A percentile compares a stretch with the other conserved stretches of the same genome.
These are phyloP conservation scores for Hippocampus abdominalis DNA, from an alignment of 2,113 vertebrate genomes.

Conservation along the genomic window DNA sequence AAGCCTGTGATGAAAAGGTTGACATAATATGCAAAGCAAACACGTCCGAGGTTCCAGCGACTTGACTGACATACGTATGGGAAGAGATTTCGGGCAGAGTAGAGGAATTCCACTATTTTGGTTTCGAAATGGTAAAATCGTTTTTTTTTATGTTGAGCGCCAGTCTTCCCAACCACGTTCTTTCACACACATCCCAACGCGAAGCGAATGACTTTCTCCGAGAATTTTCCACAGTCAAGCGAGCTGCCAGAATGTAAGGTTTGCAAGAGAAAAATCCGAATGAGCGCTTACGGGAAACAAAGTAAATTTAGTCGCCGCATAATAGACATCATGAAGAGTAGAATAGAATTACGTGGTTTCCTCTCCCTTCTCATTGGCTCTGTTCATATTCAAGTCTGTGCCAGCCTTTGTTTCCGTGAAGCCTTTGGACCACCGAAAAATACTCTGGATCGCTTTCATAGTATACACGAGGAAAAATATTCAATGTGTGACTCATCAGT, in stretches of 20 bases:
- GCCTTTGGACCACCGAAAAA: constrained; percentile 7
- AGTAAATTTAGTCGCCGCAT: constrained; percentile 9
- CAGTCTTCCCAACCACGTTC: background rate
- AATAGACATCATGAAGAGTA: constrained; percentile 1
- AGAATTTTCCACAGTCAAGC: constrained; percentile 3
- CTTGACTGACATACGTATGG: background rate
- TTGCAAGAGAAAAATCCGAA: constrained; percentile 16
- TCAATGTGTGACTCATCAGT: constrained; percentile 42
- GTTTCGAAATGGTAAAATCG: background rate
- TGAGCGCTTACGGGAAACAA: background rate
- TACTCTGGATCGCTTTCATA: background rate
- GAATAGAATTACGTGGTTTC: constrained; percentile 16
- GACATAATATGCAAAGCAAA: background rate
- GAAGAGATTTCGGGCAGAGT: background rate
- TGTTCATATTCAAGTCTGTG: background rate
- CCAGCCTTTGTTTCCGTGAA: constrained; percentile 20
- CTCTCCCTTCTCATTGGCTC: constrained; percentile 11
- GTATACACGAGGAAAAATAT: constrained; percentile 25
- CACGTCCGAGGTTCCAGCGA: background rate
- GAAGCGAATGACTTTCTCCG: background rate
- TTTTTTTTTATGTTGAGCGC: background rate
- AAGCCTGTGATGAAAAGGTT: background rate
- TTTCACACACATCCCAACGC: background rate
- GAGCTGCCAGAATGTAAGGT: constrained; percentile 17
- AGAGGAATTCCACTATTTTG: constrained; percentile 1